A percentile compares a stretch with the other conserved stretches of the same genome.
Evolutionary conservation across 2,888 invertebrate genomes (phyloP).

Genomic region (Cephus spinipes): DNA sequence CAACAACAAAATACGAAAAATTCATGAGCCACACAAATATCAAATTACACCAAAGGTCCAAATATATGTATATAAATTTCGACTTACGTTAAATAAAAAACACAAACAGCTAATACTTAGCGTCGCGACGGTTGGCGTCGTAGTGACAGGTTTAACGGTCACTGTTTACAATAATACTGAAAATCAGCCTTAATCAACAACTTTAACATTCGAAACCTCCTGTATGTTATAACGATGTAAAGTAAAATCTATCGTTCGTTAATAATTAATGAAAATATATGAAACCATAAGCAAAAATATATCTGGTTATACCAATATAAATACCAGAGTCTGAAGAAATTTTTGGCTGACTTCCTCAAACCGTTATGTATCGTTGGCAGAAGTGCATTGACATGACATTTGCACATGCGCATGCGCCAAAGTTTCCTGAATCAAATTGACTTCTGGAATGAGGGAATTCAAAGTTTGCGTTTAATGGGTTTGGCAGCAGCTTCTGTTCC

Average conservation of each 20-base stretch:
- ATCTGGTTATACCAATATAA: too few relatives aligned
- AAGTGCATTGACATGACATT: not conserved
- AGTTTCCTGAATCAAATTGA: constrained; percentile 27
- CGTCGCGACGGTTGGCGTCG: not conserved
- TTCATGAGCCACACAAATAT: not conserved
- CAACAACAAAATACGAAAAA: not conserved
- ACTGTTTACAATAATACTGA: not conserved
- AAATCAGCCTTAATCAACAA: not conserved
- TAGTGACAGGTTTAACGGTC: not conserved
- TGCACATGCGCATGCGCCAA: constrained; percentile 15
- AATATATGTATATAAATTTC: not conserved
- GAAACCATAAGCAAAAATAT: not conserved
- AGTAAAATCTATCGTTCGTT: not conserved
- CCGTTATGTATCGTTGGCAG: not conserved
- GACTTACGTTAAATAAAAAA: not conserved
- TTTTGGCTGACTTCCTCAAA: not conserved
- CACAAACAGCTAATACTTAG: not conserved
- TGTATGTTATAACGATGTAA: not conserved
- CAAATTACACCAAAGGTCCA: not conserved
- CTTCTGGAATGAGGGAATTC: constrained; percentile 1
- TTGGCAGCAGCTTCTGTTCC: not conserved
- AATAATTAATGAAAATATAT: not conserved
- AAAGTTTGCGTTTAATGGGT: not conserved
- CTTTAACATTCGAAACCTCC: not conserved
- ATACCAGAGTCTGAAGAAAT: not conserved